Conservation (phyloP, 2,797 vertebrate species). For the Oreortyx pictus region DNA sequence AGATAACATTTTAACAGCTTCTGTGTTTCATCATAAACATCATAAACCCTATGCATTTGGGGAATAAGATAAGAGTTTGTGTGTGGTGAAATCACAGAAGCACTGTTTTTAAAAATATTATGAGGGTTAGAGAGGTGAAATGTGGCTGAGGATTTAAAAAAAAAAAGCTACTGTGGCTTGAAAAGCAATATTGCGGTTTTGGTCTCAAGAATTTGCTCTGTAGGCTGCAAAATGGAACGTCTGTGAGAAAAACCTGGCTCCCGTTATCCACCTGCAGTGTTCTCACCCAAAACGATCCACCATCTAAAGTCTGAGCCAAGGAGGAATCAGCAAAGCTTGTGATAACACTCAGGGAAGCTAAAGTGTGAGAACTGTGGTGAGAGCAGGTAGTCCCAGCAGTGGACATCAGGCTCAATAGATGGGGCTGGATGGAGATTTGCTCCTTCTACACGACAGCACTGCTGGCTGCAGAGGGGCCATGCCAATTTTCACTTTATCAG, state of each 20-base stretch:
- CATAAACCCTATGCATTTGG: background rate
- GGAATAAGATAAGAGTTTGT: background rate
- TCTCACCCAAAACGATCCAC: constrained; percentile 12
- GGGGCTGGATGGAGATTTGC: background rate
- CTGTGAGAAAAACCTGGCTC: background rate
- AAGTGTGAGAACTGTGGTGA: background rate
- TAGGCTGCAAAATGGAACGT: background rate
- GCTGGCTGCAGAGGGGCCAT: background rate
- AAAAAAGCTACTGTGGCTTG: constrained; percentile 3
- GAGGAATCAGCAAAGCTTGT: background rate
- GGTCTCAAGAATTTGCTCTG: constrained; percentile 15
- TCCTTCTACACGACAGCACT: background rate
- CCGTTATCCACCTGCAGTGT: background rate
- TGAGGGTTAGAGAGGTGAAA: constrained; percentile 49
- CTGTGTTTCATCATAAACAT: constrained; percentile 26
- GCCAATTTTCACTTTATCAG: background rate
- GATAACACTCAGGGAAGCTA: background rate
- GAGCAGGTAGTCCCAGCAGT: background rate
- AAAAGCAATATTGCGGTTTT: constrained; percentile 27
- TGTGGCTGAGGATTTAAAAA: background rate
- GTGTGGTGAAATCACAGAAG: background rate
- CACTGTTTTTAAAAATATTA: constrained; percentile 12
- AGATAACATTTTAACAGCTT: constrained; percentile 2
- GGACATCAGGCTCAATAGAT: background rate
- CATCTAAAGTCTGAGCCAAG: constrained; percentile 17